A percentile compares a stretch with the other conserved stretches of the same genome.
Evolutionary conservation across 2,888 invertebrate species (phyloP).

Genomic region (Boloria selene): DNA sequence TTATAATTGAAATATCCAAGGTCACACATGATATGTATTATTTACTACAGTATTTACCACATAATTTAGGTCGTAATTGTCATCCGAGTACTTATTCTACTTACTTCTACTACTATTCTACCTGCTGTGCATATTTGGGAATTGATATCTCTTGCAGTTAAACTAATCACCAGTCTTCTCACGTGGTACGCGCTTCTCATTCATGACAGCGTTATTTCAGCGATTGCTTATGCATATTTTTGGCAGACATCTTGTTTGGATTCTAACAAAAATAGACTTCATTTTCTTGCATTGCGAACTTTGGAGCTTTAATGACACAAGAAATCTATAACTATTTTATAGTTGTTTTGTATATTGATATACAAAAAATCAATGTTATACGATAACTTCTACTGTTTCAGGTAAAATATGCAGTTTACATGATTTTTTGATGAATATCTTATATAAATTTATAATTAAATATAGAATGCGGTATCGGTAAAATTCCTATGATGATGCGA

Average conservation of each 20-base stretch:
- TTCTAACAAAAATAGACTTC: constrained; percentile 39
- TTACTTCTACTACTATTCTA: neutral
- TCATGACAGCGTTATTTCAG: constrained; percentile 21
- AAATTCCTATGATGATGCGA: constrained; percentile 14
- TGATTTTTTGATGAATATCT: too few relatives aligned
- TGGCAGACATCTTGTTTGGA: constrained; percentile 37
- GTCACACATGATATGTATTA: too few relatives aligned
- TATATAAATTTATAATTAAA: too few relatives aligned
- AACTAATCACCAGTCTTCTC: constrained; percentile 6
- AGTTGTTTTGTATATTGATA: too few relatives aligned
- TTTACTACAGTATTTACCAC: too few relatives aligned
- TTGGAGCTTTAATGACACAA: constrained; percentile 1
- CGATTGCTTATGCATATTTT: constrained; percentile 27
- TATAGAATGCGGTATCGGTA: neutral
- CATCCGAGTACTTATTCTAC: neutral
- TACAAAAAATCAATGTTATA: too few relatives aligned
- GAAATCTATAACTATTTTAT: neutral
- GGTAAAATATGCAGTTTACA: too few relatives aligned
- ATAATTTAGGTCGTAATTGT: neutral
- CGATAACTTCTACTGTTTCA: too few relatives aligned
- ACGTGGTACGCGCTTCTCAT: constrained; percentile 16
- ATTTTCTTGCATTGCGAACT: constrained; percentile 13
- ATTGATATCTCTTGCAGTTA: neutral
- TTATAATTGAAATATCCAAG: too few relatives aligned
- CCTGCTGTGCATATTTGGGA: neutral